Evolutionary conservation across 2,113 vertebrate species (phyloP).

Genomic region (Recurvirostra avosetta): DNA sequence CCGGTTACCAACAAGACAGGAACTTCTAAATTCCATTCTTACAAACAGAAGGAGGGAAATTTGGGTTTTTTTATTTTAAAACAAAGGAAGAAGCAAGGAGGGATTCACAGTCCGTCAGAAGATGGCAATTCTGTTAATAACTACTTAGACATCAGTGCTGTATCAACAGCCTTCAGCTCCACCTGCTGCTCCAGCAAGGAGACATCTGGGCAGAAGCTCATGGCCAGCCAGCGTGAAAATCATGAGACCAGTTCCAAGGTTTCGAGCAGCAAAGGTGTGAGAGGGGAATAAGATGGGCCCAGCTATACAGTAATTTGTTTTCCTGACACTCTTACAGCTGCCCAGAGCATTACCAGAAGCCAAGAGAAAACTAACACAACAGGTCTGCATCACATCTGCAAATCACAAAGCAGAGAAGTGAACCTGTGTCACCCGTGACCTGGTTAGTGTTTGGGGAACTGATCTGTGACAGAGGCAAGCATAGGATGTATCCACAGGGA

Average conservation of each 20-base stretch:
- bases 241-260: background rate
- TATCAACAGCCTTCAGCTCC: constrained; percentile 38
- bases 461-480: background rate
- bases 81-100: background rate
- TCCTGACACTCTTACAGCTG: background rate
- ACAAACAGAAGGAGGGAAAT: background rate
- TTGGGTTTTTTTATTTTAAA: background rate
- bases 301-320: background rate
- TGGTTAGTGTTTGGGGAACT: background rate
- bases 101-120: background rate
- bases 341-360: background rate
- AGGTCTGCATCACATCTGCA: background rate
- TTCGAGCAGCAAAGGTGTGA: background rate
- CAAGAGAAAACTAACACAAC: background rate
- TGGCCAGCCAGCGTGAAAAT: background rate
- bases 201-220: background rate
- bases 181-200: constrained; percentile 37
- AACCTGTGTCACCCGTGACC: background rate
- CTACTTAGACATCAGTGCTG: background rate
- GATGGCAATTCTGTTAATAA: background rate
- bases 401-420: background rate
- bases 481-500: background rate
- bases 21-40: background rate
- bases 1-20: background rate
- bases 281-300: background rate